Percentiles rank a stretch among this genome's conserved stretches.
These are phyloP conservation scores for Nothocercus nigrocapillus DNA, from an alignment of 2,113 vertebrate species.

Conservation along the genomic window DNA sequence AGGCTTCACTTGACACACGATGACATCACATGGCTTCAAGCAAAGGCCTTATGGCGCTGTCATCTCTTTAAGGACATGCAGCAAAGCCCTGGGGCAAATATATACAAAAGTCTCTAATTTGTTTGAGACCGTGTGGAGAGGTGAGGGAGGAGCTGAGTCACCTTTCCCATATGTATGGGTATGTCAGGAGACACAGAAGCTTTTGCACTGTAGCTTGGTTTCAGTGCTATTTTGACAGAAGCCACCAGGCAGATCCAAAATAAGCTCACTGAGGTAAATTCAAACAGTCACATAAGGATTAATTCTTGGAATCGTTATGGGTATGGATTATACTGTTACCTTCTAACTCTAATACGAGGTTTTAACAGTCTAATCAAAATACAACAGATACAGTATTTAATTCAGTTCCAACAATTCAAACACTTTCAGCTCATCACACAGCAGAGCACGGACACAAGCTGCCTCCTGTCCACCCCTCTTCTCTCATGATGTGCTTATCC, in stretches of 20 bases:
- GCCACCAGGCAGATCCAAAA: background rate
- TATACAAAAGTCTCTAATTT: background rate
- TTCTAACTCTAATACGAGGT: background rate
- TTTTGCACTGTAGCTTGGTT: background rate
- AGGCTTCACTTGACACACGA: background rate
- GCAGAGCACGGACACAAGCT: background rate
- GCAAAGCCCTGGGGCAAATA: background rate
- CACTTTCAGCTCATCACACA: background rate
- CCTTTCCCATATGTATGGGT: too few relatives aligned
- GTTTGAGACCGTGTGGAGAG: background rate
- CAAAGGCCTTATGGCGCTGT: background rate
- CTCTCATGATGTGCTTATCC: background rate
- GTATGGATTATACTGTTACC: background rate
- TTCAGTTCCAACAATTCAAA: background rate
- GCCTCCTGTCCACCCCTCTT: background rate
- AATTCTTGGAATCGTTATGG: background rate
- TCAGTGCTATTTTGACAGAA: background rate
- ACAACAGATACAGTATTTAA: background rate
- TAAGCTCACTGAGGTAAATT: background rate
- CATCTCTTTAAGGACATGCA: background rate
- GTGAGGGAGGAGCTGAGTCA: background rate
- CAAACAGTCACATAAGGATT: background rate
- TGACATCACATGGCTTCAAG: background rate
- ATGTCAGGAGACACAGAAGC: background rate
- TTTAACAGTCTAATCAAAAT: background rate